Base-by-base conservation (phyloP, 2,888 invertebrate species). In the Ennomos quercinarius region DNA sequence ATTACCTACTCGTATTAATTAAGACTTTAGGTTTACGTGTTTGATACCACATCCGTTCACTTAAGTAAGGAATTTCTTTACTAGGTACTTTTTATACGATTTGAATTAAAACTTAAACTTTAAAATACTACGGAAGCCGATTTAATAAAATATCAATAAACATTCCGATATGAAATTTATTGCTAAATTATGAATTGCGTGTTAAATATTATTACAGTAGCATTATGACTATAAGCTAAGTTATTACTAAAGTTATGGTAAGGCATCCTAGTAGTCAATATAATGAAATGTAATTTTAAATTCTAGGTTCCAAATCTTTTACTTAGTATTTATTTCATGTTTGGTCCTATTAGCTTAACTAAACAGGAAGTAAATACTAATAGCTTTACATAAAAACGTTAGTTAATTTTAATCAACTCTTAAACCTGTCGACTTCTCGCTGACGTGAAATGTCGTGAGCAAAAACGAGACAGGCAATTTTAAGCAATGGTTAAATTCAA, bases 161-260 rank as follows among this genome's bases (percentile, higher is more conserved):
- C 76, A 78, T 70, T 80, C 74, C 76, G 67, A 74, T 79, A 76
- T 54, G 71, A 72, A 66, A 60, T 71, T 66, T 66, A 81, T 73
- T 71, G 63, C 76, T 81, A 76, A 78, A 83, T 83, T 76, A 71
- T 77, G 67, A 74, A 70, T 76, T 78, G 77, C 79, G 79, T 84
- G 83, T 83, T 83, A 84, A 84, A 83, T 80, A 84, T 79, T 69
- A 79, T 80, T 78, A 83, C 72, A 78, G 77, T 77, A 74, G 71
- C n/a, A 52, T 53, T 53, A 73, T 70, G 68, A 76, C 77, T 76
- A 80, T 72, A 63, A 66, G 64, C 75, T 79, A 71, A 71, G 62
- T 60, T 65, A 73, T 80, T 67, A 70, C 79, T 84, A 84, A 6
- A 60, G 66, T 71, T 83, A 81, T 84, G 87, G 86, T 87, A 87